Conservation (phyloP, 2,888 invertebrate species). For the Plutella xylostella region DNA sequence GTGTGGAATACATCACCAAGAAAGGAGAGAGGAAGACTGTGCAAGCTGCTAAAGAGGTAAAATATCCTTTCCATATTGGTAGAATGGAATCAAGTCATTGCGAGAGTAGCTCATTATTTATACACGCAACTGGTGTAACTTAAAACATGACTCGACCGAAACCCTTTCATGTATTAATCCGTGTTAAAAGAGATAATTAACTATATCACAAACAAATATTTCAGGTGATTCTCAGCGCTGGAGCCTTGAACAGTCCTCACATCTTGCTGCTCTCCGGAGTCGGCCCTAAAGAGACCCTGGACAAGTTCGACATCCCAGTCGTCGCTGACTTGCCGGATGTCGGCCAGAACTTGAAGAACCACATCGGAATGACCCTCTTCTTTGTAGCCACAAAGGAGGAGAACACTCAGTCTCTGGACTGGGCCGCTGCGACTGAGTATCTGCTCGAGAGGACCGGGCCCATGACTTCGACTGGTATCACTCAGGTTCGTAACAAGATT, state of each 20-base stretch:
- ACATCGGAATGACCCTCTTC: conserved; percentile 69
- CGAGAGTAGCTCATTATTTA: no score
- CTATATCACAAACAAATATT: background rate
- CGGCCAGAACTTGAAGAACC: conserved; percentile 73
- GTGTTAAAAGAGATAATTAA: background rate
- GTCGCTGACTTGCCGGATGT: conserved; percentile 74
- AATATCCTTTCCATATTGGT: no score
- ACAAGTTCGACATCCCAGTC: conserved; percentile 58
- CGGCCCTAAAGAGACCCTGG: conserved; percentile 68
- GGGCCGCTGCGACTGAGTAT: conserved; percentile 68
- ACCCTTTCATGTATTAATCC: no score
- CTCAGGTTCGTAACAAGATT: conserved; percentile 50
- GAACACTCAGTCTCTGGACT: conserved; percentile 63
- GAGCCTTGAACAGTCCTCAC: conserved; percentile 74
- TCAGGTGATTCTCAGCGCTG: conserved; percentile 71
- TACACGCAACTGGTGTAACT: no score
- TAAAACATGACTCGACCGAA: no score
- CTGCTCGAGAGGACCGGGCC: conserved; percentile 66
- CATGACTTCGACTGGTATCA: conserved; percentile 72
- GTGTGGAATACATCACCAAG: conserved; percentile 64
- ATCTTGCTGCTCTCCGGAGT: conserved; percentile 73
- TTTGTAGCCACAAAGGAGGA: conserved; percentile 52
- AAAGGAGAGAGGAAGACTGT: conserved; percentile 42
- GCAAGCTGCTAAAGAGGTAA: conserved; percentile 59
- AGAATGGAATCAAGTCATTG: no score